Base-by-base conservation (phyloP, 2,888 invertebrate genomes). In the Parnassius apollo region DNA sequence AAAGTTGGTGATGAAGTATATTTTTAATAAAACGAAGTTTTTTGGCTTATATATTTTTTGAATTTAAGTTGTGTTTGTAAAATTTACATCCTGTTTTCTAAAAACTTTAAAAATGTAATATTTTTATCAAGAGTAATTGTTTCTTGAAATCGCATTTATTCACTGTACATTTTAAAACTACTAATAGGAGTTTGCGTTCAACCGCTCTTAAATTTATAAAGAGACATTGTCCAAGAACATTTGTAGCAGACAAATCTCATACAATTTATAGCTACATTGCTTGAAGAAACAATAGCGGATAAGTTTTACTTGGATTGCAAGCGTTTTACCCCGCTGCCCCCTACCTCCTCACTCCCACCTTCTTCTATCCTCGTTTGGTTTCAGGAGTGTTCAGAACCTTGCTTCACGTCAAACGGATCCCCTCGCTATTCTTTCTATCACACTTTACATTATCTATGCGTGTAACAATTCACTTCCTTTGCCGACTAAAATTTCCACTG, bases 281-380 rank as follows among this genome's bases (percentile, higher is more conserved):
- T 82, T 66, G 69, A 62, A 73, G 75, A 80, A 84, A 86, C 86
- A 86, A 84, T 81, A 79, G 78, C 73, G 72, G 66, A 68, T 71
- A 82, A 85, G 80, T 85, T 86, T 81, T 75, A 69, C 73, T 71
- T 68, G 70, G 67, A 67, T 69, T 69, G 68, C 65, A 69, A 68
- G 66, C 63, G 65, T 60, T 66, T 66, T 66, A 68, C 67, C 68
- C 66, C 67, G 64, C 65, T 68, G 66, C 65, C 59, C 63, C 4
- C 35, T 35, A 7, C 35, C 35, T 35, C 35, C 35, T 7, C 35
- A 35, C 35, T 35, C 3, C 35, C 35, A 35, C 35, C 35, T 35
- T 25, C 56, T 50, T 25, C 56, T 50, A 59, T 62, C 58, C 61
- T 66, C 64, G 63, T 70, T 78, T 74, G 66, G 66, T 64, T 44